Percentiles rank a stretch among this genome's conserved stretches.
Evolutionary conservation across 1,140 invertebrate species (phyloP).

Genomic region (Aethina tumida): DNA sequence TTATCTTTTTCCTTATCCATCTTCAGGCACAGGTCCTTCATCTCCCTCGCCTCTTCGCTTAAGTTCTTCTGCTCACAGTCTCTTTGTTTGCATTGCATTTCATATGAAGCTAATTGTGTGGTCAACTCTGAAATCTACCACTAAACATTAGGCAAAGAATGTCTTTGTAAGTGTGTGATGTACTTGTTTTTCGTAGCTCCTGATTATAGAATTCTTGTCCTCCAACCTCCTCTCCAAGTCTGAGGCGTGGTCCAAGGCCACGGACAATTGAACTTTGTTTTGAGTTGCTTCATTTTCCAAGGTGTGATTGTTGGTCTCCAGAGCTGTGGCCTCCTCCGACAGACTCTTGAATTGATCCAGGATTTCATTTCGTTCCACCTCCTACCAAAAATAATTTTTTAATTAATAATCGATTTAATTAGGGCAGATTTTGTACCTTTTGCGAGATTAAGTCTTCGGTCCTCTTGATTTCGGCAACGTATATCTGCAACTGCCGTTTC

Average conservation of each 20-base stretch:
- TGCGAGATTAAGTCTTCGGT: constrained; percentile 56
- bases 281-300: constrained; percentile 58
- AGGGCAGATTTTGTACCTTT: constrained; percentile 38
- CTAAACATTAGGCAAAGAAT: not conserved
- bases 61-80: constrained; percentile 32
- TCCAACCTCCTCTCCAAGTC: constrained; percentile 43
- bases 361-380: constrained; percentile 60
- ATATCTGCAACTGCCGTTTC: constrained; percentile 60
- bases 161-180: constrained; percentile 1
- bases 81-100: constrained; percentile 40
- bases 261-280: constrained; percentile 42
- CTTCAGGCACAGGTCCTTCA: constrained; percentile 43
- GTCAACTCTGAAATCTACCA: constrained; percentile 43
- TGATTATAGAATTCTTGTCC: constrained; percentile 41
- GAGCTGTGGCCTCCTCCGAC: constrained; percentile 55
- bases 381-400: constrained; percentile 40
- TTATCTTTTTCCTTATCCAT: constrained; percentile 44
- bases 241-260: constrained; percentile 40
- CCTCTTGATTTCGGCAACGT: constrained; percentile 58
- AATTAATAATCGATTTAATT: not conserved
- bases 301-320: constrained; percentile 62
- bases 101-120: constrained; percentile 41
- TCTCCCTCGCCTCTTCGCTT: constrained; percentile 38
- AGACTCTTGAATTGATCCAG: constrained; percentile 60
- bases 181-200: constrained; percentile 46